Base-by-base conservation (phyloP, 2,113 vertebrate genomes). In the Coregonus clupeaformis region DNA sequence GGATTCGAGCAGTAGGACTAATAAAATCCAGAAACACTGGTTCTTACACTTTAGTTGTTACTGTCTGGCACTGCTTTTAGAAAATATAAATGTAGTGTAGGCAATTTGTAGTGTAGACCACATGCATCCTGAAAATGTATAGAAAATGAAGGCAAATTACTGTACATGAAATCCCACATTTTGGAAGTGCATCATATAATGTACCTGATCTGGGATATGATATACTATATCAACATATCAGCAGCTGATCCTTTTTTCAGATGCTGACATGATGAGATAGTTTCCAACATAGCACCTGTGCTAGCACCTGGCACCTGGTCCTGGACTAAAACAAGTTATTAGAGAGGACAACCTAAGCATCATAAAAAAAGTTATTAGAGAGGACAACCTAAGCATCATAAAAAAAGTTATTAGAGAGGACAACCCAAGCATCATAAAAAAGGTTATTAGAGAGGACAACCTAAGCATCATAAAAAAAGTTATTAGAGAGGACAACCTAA, bases 251-350 rank as follows among this genome's bases (percentile, higher is more conserved):
- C 3, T 16, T 16, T 52, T 60, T 6, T 60, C 57, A 60, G n/a
- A 60, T 60, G 20, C n/a, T 60, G 18, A 68, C 32, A 45, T 24
- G 18, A 47, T n/a, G n/a, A 22, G 9, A 36, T 36, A 42, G 72
- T 85, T 74, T 67, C 42, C 45, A 77, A 82, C 68, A 73, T 59
- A 79, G 45, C 55, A 74, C 63, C 74, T 59, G 42, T 73, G 57
- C 74, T 82, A 78, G 74, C 76, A 78, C 77, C 79, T 86, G 83
- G 78, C 47, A 5, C 30, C 30, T 30, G 30, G 4, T 5, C 36
- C 75, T 29, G 57, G 71, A 72, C 72, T 72, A 49, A 77, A 66
- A 9, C 11, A 42, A 63, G 59, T 74, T 68, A 72, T 79, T 69
- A 70, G 73, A 29, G 13, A 18, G 29, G 65, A 30, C 24, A 24